Base-by-base conservation (phyloP, 2,113 vertebrate genomes). In the Poeciliopsis turrubarensis region DNA sequence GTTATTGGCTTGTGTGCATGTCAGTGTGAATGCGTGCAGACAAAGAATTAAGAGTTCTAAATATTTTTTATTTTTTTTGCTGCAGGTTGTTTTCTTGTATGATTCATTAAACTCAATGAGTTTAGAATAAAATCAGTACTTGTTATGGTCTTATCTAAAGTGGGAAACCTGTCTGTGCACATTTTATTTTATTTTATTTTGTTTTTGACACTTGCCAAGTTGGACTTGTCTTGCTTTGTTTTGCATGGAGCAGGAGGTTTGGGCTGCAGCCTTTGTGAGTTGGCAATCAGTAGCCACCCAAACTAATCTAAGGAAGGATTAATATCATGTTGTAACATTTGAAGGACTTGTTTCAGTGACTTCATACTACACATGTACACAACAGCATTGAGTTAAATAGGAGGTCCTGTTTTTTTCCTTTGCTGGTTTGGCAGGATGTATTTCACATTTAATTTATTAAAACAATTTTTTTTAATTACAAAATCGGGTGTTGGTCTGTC, bases 391-490 rank as follows among this genome's bases (percentile, higher is more conserved):
- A 86, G 79, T 84, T 70, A 64, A 79, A 78, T 72, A 66, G 76
- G 79, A 89, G 72, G 83, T 81, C 82, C 78, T 88, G 80, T 15
- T 41, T 41, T 41, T 41, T 89, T 90, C 75, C 17, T 88, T 89
- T 90, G 78, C 87, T 87, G 87, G 79, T 88, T 88, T 80, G 74
- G 79, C 87, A 82, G 78, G 86, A 44, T 54, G 73, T 87, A 83
- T 90, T 90, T 92, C 84, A 89, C 86, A 80, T 90, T 91, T 93
- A 92, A 94, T 92, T 94, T 93, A 93, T 93, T 91, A 82, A 92
- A 80, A 84, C 65, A 77, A 39, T 54, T 91, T 92, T 92, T 90
- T 90, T 86, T 81, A 89, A 92, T 86, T 86, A 88, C 85, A 91
- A 68, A 72, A 54, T 78, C 3, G 90, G 83, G 87, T 79, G 73